phyloP scores from a whole-genome alignment of 2,888 invertebrate genomes.

The Drosophila ochracea region DNA sequence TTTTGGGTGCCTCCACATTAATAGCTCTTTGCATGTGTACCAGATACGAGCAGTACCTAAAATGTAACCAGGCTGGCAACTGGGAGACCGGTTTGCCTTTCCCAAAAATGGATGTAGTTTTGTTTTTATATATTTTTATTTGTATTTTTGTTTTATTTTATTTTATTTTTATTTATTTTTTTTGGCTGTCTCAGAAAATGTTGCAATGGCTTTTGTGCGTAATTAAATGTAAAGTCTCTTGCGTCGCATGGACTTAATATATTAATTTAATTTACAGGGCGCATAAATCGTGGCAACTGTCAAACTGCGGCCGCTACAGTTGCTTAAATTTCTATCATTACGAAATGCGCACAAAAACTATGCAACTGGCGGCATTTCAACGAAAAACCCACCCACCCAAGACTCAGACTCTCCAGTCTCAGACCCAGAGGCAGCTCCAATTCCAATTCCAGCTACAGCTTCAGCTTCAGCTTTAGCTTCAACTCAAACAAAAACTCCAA shows the following conservation, averaged over 20 bases:
- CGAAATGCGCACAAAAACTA: conserved; percentile 60
- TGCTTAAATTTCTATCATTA: conserved; percentile 69
- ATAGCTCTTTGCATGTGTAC: conserved; percentile 25
- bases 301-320: conserved; percentile 35
- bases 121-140: conserved; percentile 17
- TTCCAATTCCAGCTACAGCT: conserved; percentile 3
- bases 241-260: conserved; percentile 56
- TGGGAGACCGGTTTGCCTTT: conserved; percentile 78
- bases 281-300: conserved; percentile 61
- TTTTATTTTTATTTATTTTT: conserved; percentile 8
- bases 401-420: conserved; percentile 23
- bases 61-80: conserved; percentile 61
- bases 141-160: conserved; percentile 32
- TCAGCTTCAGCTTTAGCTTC: neutral
- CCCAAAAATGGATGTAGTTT: conserved; percentile 62
- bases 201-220: conserved; percentile 75
- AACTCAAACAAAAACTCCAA: conserved; percentile 15
- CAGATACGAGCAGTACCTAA: conserved; percentile 51
- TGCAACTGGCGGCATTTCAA: conserved; percentile 27
- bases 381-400: conserved; percentile 49
- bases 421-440: conserved; percentile 16
- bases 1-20: conserved; percentile 31
- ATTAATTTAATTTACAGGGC: conserved; percentile 72
- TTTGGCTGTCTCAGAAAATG: conserved; percentile 43
- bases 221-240: conserved; percentile 68